These are phyloP conservation scores for Alviniconcha strummeri DNA, from an alignment of 2,888 invertebrate species.

Conservation along the genomic window DNA sequence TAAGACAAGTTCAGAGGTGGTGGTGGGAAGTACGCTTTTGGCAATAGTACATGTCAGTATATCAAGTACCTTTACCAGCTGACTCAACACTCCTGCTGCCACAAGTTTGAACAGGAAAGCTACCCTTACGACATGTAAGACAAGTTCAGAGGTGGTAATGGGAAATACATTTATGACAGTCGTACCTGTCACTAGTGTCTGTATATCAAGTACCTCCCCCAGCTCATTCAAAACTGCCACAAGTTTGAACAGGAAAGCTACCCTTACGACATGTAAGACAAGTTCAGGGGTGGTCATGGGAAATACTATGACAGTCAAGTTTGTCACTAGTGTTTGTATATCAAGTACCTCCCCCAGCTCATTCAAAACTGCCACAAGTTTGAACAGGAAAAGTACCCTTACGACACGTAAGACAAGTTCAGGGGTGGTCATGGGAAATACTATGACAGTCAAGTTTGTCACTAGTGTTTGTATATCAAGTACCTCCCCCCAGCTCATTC, in stretches of 20 bases:
- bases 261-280: slow-evolving; percentile 75
- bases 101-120: no score
- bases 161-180: no score
- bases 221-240: slow-evolving; percentile 84
- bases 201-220: slow-evolving; percentile 49
- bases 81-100: slow-evolving; percentile 82
- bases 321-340: no score
- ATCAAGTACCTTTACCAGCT: slow-evolving; percentile 57
- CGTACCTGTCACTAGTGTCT: no score
- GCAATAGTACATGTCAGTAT: no score
- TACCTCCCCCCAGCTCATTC: slow-evolving; percentile 74
- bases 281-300: background rate
- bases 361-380: slow-evolving; percentile 86
- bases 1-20: slow-evolving; percentile 45
- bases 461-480: no score
- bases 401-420: slow-evolving; percentile 72
- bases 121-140: no score
- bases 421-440: background rate
- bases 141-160: background rate
- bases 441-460: no score
- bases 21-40: no score
- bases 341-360: slow-evolving; percentile 57
- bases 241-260: slow-evolving; percentile 78
- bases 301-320: no score
- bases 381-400: slow-evolving; percentile 75